Conservation (phyloP, 2,113 vertebrate genomes). For the Sialia sialis region DNA sequence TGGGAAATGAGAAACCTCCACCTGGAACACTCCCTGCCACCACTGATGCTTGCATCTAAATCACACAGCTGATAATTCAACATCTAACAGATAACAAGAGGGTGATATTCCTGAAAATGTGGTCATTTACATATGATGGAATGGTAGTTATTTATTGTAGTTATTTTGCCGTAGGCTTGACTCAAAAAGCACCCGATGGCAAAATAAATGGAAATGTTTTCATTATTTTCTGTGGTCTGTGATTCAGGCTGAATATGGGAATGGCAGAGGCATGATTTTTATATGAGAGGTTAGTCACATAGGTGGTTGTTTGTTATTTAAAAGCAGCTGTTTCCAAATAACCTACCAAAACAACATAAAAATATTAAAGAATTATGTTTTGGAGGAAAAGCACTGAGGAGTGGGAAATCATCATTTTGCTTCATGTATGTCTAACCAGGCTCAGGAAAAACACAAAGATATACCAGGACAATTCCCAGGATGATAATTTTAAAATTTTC, state of each 20-base stretch:
- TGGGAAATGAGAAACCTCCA: background rate
- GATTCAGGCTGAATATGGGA: background rate
- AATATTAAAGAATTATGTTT: background rate
- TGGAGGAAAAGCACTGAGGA: background rate
- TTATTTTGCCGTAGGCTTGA: background rate
- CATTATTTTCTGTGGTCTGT: background rate
- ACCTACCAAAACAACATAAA: background rate
- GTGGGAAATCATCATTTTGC: background rate
- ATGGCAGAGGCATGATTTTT: background rate
- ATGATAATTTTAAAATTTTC: background rate
- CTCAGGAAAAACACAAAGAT: background rate
- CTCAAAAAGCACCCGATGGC: background rate
- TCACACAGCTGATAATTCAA: fast-evolving
- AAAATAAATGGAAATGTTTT: background rate
- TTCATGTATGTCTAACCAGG: background rate
- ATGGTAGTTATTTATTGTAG: background rate
- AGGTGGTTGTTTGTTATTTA: background rate
- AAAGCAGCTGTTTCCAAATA: background rate
- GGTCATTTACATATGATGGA: background rate
- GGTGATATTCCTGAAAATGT: background rate
- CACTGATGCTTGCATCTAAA: background rate
- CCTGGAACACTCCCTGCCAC: background rate
- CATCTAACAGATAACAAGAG: too few relatives aligned
- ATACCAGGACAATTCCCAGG: background rate
- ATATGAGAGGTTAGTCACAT: background rate